Percentiles rank a stretch among this genome's conserved stretches.
Conservation (phyloP, 2,888 invertebrate species). For the Terebella lapidaria region DNA sequence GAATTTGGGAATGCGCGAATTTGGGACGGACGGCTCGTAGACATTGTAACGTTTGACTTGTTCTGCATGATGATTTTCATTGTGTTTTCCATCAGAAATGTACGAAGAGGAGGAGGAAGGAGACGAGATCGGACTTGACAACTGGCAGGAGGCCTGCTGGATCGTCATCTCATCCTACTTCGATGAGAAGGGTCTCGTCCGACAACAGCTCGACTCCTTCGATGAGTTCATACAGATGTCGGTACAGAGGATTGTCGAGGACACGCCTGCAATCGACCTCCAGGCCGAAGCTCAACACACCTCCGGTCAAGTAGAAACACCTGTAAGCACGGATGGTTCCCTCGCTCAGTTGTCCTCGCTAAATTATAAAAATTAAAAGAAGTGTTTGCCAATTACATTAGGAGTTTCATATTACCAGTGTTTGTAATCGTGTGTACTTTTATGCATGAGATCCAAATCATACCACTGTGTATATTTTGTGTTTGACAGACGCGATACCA, state of each 20-base stretch:
- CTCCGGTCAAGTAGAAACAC: constrained; percentile 71
- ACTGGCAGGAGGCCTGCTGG: constrained; percentile 99
- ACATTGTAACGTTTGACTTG: no score
- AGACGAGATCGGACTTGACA: constrained; percentile 93
- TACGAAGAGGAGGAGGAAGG: constrained; percentile 39
- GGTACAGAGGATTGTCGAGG: constrained; percentile 97
- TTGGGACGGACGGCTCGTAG: no score
- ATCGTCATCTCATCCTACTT: constrained; percentile 99
- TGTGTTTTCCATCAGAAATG: no score
- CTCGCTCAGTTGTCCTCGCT: no score
- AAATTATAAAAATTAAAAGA: no score
- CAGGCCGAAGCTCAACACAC: constrained; percentile 96
- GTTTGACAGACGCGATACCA: constrained; percentile 71
- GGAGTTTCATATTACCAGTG: no score
- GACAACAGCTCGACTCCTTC: constrained; percentile 98
- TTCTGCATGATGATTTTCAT: no score
- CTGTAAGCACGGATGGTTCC: constrained; percentile 32
- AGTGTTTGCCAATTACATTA: no score
- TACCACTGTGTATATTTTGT: no score
- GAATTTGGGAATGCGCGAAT: no score
- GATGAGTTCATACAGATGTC: constrained; percentile 99
- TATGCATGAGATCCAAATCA: no score
- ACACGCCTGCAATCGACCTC: constrained; percentile 94
- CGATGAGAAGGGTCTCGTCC: constrained; percentile 97
- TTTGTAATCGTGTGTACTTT: no score